Evolutionary conservation across 2,797 vertebrate species (phyloP), one percentile per base, ranked within the genome.

Genomic region (Benthosema pterotum): DNA sequence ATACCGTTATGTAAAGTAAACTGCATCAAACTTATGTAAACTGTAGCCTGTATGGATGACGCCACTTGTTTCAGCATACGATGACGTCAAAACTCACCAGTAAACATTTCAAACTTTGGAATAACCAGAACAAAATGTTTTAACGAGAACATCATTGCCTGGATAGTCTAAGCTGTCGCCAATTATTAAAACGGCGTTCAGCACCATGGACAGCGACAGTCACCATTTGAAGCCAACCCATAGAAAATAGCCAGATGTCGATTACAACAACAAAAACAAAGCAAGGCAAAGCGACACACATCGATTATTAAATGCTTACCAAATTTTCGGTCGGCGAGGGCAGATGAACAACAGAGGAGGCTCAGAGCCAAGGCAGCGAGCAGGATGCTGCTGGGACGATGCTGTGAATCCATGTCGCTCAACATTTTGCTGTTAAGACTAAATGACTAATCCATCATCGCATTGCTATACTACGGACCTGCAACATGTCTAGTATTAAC

Each of bases 361-460:
- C 79, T 80, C 57, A 60, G 70, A 55, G 82, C 88, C 83, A 90
- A 57, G 17, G 86, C 80, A 47, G 83, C 69, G 66, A 90, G 3
- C 77, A 90, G 65, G 74, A 90, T 17, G 84, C 85, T 17, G 84
- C 85, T 17, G 84, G 86, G 79, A 79, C 82, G 79, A 79, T 82
- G 67, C 63, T 17, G 65, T 18, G 87, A 66, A 83, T 82, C 90
- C 92, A 93, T 93, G 60, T 71, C 87, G 86, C 77, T 82, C 71
- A 49, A 38, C 32, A 9, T 9, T 38, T 11, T n/a, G n/a, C n/a
- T n/a, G n/a, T n/a, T n/a, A n/a, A n/a, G n/a, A 38, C 74, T 77
- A 82, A 57, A 1, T 8, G 9, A 61, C 81, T 70, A 74, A 74
- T 91, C 92, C 91, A 91, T 89, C 91, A 91, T 89, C 59, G 77